Evolutionary conservation across 2,888 invertebrate species (phyloP).

Genomic region (Xylota sylvarum): DNA sequence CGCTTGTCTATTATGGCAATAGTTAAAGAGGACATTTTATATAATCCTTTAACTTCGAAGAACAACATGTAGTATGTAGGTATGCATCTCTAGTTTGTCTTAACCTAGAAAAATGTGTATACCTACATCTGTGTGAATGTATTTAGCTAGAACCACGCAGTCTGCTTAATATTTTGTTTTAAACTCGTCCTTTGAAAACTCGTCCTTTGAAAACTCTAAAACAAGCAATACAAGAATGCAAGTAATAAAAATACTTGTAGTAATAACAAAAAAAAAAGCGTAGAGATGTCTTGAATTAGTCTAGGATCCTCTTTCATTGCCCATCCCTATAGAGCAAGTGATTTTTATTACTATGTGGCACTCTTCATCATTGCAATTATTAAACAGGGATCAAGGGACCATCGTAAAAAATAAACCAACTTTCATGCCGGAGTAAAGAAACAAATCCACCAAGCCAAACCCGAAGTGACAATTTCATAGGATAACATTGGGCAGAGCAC

Average conservation of each 20-base stretch:
- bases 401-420: constrained; percentile 56
- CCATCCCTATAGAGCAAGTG: neutral
- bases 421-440: constrained; percentile 20
- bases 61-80: too few species aligned
- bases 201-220: too few species aligned
- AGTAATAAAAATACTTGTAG: neutral
- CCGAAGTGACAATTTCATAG: constrained; percentile 57
- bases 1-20: too few species aligned
- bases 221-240: neutral
- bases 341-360: constrained; percentile 61
- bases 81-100: too few species aligned
- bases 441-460: constrained; percentile 50
- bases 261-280: neutral
- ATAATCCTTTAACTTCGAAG: too few species aligned
- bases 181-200: too few species aligned
- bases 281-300: constrained; percentile 3
- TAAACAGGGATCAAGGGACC: constrained; percentile 73
- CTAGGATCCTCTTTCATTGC: neutral
- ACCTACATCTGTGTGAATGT: too few species aligned
- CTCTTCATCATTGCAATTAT: constrained; percentile 70
- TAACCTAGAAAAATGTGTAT: too few species aligned
- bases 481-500: constrained; percentile 29
- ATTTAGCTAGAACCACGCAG: too few species aligned
- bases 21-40: too few species aligned
- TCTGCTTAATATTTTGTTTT: too few species aligned